Evolutionary conservation across 2,113 vertebrate genomes (phyloP).

Genomic region (Elaphurus davidianus): DNA sequence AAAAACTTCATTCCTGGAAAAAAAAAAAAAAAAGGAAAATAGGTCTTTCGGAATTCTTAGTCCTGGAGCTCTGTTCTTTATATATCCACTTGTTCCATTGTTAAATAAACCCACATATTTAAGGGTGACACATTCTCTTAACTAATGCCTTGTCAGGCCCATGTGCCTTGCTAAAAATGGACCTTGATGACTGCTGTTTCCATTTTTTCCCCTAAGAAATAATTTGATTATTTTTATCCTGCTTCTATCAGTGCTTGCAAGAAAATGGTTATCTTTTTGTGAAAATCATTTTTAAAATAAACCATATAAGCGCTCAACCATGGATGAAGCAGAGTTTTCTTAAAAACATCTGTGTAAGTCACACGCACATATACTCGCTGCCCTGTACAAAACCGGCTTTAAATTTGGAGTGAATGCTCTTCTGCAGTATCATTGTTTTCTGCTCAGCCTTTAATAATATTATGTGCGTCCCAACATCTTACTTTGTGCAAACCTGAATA

Average conservation of each 20-base stretch:
- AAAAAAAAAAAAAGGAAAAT: not conserved
- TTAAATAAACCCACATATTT: conserved; percentile 69
- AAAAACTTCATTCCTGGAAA: not conserved
- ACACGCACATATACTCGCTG: not conserved
- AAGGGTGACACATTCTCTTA: conserved; percentile 60
- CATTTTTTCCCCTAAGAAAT: conserved; percentile 48
- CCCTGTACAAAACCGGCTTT: not conserved
- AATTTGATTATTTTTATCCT: conserved; percentile 69
- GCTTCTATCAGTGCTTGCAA: conserved; percentile 29
- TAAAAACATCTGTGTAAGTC: not conserved
- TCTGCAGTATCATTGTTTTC: conserved; percentile 36
- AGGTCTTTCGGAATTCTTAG: conserved; percentile 40
- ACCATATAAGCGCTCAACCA: not conserved
- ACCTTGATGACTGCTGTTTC: conserved; percentile 41
- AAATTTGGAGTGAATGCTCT: conserved; percentile 27
- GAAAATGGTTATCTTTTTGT: not conserved
- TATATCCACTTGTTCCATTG: conserved; percentile 64
- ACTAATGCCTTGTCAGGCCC: conserved; percentile 54
- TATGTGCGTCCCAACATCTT: conserved; percentile 12
- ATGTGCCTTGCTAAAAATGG: conserved; percentile 60
- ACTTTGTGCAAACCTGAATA: conserved; percentile 49
- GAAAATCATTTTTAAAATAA: conserved; percentile 37
- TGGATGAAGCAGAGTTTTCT: not conserved
- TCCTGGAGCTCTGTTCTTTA: conserved; percentile 48
- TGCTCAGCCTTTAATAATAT: conserved; percentile 43